Base-by-base conservation (phyloP, 2,113 vertebrate genomes). In the Dromaius novaehollandiae region DNA sequence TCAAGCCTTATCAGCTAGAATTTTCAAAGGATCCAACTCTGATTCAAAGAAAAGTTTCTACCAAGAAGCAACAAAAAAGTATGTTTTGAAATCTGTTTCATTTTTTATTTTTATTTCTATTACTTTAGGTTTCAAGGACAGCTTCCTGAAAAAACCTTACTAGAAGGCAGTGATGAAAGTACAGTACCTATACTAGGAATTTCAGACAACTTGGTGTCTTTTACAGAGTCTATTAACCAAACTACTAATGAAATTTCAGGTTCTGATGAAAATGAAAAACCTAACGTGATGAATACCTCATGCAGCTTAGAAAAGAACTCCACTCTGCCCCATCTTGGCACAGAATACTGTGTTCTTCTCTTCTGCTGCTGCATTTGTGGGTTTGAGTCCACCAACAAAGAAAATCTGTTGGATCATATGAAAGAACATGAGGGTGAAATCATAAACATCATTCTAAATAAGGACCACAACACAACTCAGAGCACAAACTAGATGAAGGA, bases 361-460 rank as follows among this genome's bases (percentile, higher is more conserved):
- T 99, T 99, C 98, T 99, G 99, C 97, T 99, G 99, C 97, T 99
- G 99, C 44, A 99, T 99, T 97, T 99, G 99, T 50, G 99, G 99
- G 60, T 99, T 99, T 42, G 99, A 99, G 95, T 99, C 99, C 30
- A 99, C 99, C 89, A 99, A 98, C 96, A 99, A 99, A 96, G 99
- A 99, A 94, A 98, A 98, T 34, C 98, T 99, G 89, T 98, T 99
- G 97, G 99, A 99, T 96, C 99, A 99, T 89, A 99, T 99, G 99
- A 99, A 99, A 97, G 99, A 99, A 93, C 99, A 99, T 11, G 99
- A 99, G 93, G 99, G 99, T 32, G 99, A 99, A 98, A 99, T 99
- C 87, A 99, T 99, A 97, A 99, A 98, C 98, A 99, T 99, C 96
- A 99, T 99, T 96, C 98, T 99, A 78, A 99, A 98, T 95, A 99